These are phyloP conservation scores for Smithornis capensis DNA, from an alignment of 2,113 vertebrate genomes.

Conservation along the genomic window DNA sequence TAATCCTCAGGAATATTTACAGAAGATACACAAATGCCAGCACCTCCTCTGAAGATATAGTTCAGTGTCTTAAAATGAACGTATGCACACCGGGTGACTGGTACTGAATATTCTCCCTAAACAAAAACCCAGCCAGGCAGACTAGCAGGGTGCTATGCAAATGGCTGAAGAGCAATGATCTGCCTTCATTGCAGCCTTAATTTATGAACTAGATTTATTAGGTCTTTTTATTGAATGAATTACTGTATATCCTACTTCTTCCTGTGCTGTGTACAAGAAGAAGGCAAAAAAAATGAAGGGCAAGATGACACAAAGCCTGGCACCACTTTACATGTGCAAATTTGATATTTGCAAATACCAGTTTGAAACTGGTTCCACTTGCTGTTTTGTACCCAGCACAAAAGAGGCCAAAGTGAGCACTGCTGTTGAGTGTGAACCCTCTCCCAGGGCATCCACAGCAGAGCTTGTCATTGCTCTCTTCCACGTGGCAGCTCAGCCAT, in stretches of 20 bases:
- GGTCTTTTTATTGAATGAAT: background rate
- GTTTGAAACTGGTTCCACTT: background rate
- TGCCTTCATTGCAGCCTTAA: background rate
- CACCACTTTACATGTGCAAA: background rate
- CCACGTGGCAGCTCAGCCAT: fast-evolving
- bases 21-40: background rate
- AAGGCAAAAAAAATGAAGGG: background rate
- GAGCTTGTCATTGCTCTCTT: background rate
- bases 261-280: background rate
- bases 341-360: background rate
- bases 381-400: background rate
- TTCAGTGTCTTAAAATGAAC: background rate
- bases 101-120: background rate
- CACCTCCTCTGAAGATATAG: background rate
- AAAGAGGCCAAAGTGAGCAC: background rate
- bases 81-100: background rate
- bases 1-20: background rate
- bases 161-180: background rate
- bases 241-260: background rate
- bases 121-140: background rate
- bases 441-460: background rate
- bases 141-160: background rate
- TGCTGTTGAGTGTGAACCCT: background rate
- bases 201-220: constrained; percentile 14
- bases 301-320: background rate